Evolutionary conservation across 2,797 vertebrate species (phyloP), one percentile per base, ranked within the genome.

Genomic region (Alfaro cultratus): DNA sequence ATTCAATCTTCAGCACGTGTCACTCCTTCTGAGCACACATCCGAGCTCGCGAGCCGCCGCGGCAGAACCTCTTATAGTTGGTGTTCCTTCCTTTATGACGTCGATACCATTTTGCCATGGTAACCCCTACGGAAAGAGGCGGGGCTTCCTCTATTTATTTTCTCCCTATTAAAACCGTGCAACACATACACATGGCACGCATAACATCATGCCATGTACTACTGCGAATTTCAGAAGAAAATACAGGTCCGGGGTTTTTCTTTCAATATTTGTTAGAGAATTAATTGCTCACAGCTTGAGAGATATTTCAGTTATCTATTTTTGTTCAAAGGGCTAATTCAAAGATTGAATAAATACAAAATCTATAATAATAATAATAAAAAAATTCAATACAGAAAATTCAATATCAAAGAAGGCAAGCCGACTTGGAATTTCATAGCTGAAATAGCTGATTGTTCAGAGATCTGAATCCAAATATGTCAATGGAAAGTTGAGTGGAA

Each of bases 81-180:
- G 89, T 88, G 90, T 90, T 90, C 80, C 89, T 91, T 92, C 88
- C 84, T 75, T 85, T 71, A 91, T 96, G 96, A 96, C 96, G 96
- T 96, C 89, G 81, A 77, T 83, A 18, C 70, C 16, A 31, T 87
- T 87, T 96, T 89, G 92, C 94, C 94, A 95, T 95, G 95, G 95
- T 90, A 95, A 96, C 96, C 74, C 83, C 91, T 89, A 89, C 88
- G 84, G 57, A 74, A 90, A 85, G 89, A 80, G 96, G 96, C 86
- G 95, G 91, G 86, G 93, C 88, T 1, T 92, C 78, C 79, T 80
- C 79, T 80, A 83, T 21, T 51, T 51, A 23, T 34, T 71, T 4
- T 45, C 9, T 43, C 39, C 9, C 41, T 55, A 53, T 47, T 36
- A 31, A 36, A 71, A 11, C 39, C 75, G 39, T 67, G 15, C 57